A percentile compares a stretch with the other conserved stretches of the same genome.
Conservation (phyloP, 2,888 invertebrate species). For the Tupiocoris notatus region DNA sequence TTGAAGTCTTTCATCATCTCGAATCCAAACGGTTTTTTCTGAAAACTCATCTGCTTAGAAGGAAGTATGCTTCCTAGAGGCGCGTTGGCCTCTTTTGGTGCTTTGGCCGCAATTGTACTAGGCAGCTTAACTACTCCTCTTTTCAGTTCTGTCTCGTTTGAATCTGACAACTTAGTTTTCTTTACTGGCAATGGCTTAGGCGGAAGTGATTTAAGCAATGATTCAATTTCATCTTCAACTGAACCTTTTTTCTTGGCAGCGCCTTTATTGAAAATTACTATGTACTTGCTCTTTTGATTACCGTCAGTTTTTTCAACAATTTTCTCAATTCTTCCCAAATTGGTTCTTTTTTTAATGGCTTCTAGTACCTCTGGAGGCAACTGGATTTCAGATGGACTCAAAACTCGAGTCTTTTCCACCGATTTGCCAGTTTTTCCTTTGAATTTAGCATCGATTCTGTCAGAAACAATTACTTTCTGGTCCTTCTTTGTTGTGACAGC, state of each 20-base stretch:
- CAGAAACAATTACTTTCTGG: background rate
- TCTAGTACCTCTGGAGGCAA: constrained; percentile 29
- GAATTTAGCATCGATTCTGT: background rate
- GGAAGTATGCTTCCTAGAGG: background rate
- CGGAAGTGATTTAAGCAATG: constrained; percentile 24
- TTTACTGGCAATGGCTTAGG: background rate
- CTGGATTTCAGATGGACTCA: constrained; percentile 14
- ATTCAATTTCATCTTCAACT: constrained; percentile 23
- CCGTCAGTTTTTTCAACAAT: constrained; percentile 31
- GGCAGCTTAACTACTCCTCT: background rate
- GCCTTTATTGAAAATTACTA: constrained; percentile 27
- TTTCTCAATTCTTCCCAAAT: constrained; percentile 30
- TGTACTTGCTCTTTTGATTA: constrained; percentile 36
- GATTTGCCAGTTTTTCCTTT: background rate
- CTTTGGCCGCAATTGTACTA: background rate
- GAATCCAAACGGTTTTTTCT: background rate
- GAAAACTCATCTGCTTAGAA: background rate
- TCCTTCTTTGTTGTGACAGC: background rate
- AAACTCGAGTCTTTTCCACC: background rate
- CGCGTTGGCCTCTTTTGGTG: background rate
- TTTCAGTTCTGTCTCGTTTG: background rate
- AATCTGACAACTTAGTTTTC: background rate
- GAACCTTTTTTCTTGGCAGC: background rate
- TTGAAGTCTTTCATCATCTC: background rate
- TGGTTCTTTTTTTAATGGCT: constrained; percentile 26